phyloP scores from a whole-genome alignment of 2,113 vertebrate genomes.

The Siniperca knerii region DNA sequence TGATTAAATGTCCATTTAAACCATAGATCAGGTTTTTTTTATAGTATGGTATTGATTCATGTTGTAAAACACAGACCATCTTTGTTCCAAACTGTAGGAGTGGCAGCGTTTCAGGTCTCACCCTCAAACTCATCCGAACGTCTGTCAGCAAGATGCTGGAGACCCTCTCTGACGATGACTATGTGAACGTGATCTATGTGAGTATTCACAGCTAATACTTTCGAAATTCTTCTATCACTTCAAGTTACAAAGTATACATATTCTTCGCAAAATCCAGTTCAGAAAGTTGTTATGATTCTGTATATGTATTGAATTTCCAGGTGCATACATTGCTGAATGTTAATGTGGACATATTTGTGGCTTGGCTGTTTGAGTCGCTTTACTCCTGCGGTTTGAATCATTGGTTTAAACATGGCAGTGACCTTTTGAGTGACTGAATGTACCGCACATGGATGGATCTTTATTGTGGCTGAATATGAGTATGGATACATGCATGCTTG shows the following conservation, averaged over 20 bases:
- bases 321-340: conserved; percentile 22
- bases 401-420: conserved; percentile 32
- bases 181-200: conserved; percentile 95
- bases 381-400: conserved; percentile 25
- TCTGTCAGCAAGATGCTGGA: conserved; percentile 96
- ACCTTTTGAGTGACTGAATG: conserved; percentile 53
- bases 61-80: neutral
- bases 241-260: neutral
- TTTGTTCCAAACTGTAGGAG: conserved; percentile 84
- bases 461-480: conserved; percentile 24
- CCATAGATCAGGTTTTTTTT: neutral
- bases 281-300: neutral
- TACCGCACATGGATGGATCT: conserved; percentile 43
- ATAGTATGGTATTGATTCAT: neutral
- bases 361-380: conserved; percentile 6
- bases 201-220: conserved; percentile 77
- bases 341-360: conserved; percentile 30
- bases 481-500: conserved; percentile 23
- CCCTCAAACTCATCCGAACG: conserved; percentile 92
- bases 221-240: neutral
- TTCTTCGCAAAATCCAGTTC: neutral
- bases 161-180: conserved; percentile 96
- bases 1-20: neutral
- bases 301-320: neutral
- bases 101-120: conserved; percentile 95